A percentile compares a stretch with the other conserved stretches of the same genome.
These are phyloP conservation scores for Dascyllus trimaculatus DNA, from an alignment of 2,113 vertebrate genomes.

Conservation along the genomic window DNA sequence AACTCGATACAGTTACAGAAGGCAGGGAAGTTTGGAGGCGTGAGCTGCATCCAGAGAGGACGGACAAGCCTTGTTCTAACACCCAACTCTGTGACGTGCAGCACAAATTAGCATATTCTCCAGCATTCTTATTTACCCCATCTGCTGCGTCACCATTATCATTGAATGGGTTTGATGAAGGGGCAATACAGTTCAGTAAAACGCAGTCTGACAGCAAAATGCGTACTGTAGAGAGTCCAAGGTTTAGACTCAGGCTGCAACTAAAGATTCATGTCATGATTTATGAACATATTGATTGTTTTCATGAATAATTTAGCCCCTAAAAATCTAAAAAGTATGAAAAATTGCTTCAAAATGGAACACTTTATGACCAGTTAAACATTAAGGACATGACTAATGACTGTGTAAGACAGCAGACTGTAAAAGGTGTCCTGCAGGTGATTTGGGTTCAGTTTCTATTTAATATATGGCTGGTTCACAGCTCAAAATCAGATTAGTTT, in stretches of 20 bases:
- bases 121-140: neutral
- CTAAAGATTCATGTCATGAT: neutral
- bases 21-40: neutral
- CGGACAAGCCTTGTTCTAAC: neutral
- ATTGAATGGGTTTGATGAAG: too few species aligned
- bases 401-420: neutral
- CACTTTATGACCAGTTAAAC: neutral
- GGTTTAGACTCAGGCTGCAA: neutral
- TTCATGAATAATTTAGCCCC: neutral
- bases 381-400: neutral
- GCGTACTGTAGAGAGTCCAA: neutral
- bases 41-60: neutral
- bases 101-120: conserved; percentile 1
- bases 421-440: conserved; percentile 21
- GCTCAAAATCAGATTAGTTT: too few species aligned
- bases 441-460: neutral
- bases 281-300: neutral
- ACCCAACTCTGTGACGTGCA: neutral
- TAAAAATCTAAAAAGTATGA: too few species aligned
- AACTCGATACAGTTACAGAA: neutral
- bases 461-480: too few species aligned
- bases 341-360: neutral
- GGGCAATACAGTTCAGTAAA: too few species aligned
- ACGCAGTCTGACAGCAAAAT: too few species aligned
- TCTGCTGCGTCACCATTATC: conserved; percentile 8